Conservation (phyloP, 2,888 invertebrate genomes). For the Odontocolon sp. region DNA sequence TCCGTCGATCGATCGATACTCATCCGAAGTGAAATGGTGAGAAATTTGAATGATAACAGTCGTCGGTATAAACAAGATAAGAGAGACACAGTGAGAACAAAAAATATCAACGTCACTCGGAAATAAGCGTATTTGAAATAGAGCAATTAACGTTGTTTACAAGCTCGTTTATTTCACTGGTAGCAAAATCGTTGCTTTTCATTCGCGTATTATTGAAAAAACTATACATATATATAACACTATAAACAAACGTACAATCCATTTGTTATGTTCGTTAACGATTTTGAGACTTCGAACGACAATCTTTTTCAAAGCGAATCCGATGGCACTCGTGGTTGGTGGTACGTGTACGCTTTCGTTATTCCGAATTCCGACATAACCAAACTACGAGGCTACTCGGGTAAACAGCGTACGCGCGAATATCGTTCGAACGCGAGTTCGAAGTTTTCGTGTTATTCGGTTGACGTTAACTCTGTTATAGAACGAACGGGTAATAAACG, state of each 20-base stretch:
- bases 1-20: neutral
- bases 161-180: too few relatives aligned
- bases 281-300: neutral
- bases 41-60: neutral
- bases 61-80: neutral
- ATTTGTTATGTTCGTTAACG: constrained; percentile 61
- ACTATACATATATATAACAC: neutral
- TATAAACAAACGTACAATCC: constrained; percentile 76
- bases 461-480: neutral
- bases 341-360: constrained; percentile 43
- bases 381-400: constrained; percentile 70
- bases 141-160: too few relatives aligned
- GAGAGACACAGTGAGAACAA: neutral
- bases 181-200: neutral
- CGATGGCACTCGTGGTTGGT: constrained; percentile 25
- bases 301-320: constrained; percentile 25
- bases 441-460: neutral
- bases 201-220: neutral
- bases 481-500: neutral
- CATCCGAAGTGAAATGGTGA: neutral
- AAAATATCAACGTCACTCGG: neutral
- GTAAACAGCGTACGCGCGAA: constrained; percentile 43
- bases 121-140: too few relatives aligned
- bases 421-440: constrained; percentile 35
- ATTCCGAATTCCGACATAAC: constrained; percentile 71